These are phyloP conservation scores for Archocentrus centrarchus DNA, from an alignment of 2,113 vertebrate genomes.

Conservation along the genomic window DNA sequence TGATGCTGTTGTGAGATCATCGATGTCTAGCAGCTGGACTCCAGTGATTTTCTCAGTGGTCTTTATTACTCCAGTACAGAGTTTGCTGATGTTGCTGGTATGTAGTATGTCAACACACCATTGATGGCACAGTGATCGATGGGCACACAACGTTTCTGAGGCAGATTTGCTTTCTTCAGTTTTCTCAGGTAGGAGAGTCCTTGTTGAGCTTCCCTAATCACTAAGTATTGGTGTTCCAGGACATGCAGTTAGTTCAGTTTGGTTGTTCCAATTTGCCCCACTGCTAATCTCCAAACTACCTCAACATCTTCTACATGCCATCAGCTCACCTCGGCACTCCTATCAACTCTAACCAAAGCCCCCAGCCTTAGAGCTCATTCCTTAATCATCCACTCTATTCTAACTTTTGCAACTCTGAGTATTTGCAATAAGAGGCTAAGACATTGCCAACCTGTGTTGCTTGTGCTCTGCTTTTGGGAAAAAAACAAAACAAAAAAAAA, in stretches of 20 bases:
- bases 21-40: not conserved
- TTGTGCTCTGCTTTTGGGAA: not conserved
- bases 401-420: not conserved
- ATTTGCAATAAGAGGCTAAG: not conserved
- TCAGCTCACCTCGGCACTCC: not conserved
- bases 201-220: not conserved
- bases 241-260: not conserved
- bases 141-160: not conserved
- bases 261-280: not conserved
- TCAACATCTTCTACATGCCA: not conserved
- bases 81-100: not conserved
- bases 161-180: not conserved
- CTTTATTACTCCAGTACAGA: not conserved
- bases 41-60: not conserved
- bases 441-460: not conserved
- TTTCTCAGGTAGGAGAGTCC: rapidly evolving
- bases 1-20: not conserved
- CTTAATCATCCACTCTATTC: not conserved
- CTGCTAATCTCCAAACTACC: not conserved
- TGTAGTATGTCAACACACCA: not conserved
- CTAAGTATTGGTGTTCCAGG: not conserved
- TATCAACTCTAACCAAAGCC: not conserved
- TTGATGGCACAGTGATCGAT: not conserved
- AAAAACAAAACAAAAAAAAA: not conserved
- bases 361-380: not conserved